phyloP scores from a whole-genome alignment of 2,888 invertebrate species.

The Amiota minor region DNA sequence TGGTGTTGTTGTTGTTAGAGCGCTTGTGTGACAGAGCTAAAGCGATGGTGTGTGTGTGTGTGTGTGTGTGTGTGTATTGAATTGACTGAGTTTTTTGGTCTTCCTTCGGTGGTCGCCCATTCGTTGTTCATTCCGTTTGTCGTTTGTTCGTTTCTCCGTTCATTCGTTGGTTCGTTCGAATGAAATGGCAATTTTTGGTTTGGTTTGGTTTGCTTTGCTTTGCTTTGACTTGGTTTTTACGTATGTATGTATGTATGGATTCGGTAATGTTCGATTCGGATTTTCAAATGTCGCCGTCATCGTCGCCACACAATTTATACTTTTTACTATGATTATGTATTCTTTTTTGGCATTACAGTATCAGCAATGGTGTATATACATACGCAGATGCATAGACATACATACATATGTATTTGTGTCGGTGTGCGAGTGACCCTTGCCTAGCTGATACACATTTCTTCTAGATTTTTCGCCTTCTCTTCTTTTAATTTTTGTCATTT shows the following conservation, averaged over 20 bases:
- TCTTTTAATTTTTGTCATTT: constrained; percentile 65
- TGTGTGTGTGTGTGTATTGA: constrained; percentile 21
- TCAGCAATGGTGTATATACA: constrained; percentile 20
- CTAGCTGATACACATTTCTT: neutral
- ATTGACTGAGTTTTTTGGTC: constrained; percentile 43
- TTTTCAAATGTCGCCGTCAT: constrained; percentile 43
- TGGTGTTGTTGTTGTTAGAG: constrained; percentile 35
- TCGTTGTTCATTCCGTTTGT: neutral
- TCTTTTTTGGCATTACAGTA: constrained; percentile 5
- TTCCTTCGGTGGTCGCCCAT: constrained; percentile 15
- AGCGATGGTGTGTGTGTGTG: constrained; percentile 44
- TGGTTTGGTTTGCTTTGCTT: too few species aligned
- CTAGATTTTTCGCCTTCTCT: constrained; percentile 40
- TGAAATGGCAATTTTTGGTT: constrained; percentile 59
- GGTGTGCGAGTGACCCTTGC: constrained; percentile 29
- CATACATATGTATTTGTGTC: neutral
- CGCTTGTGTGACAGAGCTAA: constrained; percentile 68
- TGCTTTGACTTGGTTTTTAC: too few species aligned
- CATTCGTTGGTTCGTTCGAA: constrained; percentile 48
- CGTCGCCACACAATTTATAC: constrained; percentile 29
- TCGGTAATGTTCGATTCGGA: neutral
- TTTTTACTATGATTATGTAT: constrained; percentile 10
- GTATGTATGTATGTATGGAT: too few species aligned
- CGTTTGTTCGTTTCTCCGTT: neutral
- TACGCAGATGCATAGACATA: too few species aligned